Evolutionary conservation across 2,113 vertebrate species (phyloP), one percentile per base, ranked within the genome.

Genomic region (Paramisgurnus dabryanus): DNA sequence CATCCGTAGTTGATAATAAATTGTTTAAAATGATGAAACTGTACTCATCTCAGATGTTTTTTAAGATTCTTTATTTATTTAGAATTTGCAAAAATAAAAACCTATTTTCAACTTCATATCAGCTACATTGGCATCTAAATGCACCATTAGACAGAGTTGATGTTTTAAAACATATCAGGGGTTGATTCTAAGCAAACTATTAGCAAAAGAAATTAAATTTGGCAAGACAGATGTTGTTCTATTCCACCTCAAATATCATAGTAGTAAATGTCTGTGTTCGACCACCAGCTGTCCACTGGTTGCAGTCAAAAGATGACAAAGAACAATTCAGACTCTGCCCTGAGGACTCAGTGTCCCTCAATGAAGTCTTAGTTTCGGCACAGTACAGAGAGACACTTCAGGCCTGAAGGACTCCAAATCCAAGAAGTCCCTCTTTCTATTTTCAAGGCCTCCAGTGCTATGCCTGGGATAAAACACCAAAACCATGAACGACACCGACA

Each of bases 261-360:
- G 50, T 40, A 12, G 34, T 34, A 13, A 7, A 43, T 50, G 41
- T 34, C 34, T 64, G 47, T 22, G 67, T 60, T 15, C n/a, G 57
- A 45, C 41, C 64, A 47, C 79, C 79, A 75, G 71, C 45, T 64
- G 34, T 17, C 55, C 13, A 58, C 55, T 58, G n/a, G 55, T 18
- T 18, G 85, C 86, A 83, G 85, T 73, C 66, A 81, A 83, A 89
- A 89, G 87, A 91, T 88, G 86, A 90, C 27, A 86, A 81, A 76
- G 82, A 86, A 80, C 82, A 82, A 85, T 71, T 80, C 8, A 68
- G 58, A 84, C 57, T 67, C 75, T 64, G 83, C 57, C 47, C 47
- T 27, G 22, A 75, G 34, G 85, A 85, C 84, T 87, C 84, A 87
- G 80, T 58, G 78, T 76, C 55, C 72, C 67, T 81, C 43, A 75